Conservation (phyloP, 1,140 invertebrate genomes). For the Ganaspis sp. region DNA sequence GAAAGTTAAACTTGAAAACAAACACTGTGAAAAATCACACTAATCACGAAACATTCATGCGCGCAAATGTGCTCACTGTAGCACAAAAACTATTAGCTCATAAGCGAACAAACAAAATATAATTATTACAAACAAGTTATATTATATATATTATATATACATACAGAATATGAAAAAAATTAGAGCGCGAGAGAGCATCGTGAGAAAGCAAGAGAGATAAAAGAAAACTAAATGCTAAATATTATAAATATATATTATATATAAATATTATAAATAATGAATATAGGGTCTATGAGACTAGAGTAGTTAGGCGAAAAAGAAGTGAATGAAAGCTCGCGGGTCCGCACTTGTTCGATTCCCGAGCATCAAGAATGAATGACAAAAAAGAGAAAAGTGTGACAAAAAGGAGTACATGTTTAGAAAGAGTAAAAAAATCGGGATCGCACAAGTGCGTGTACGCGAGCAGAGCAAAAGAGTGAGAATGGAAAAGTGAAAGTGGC, state of each 20-base stretch:
- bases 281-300: constrained; percentile 77
- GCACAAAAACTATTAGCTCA: constrained; percentile 76
- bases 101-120: constrained; percentile 76
- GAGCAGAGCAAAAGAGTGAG: constrained; percentile 33
- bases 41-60: constrained; percentile 65
- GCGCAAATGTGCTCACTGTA: constrained; percentile 74
- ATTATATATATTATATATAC: constrained; percentile 77
- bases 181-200: constrained; percentile 59
- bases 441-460: neutral
- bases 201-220: constrained; percentile 62
- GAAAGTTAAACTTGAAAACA: constrained; percentile 51
- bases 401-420: constrained; percentile 33
- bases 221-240: constrained; percentile 73
- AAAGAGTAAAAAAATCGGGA: neutral
- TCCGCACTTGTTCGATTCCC: constrained; percentile 21
- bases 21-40: constrained; percentile 57
- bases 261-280: constrained; percentile 76
- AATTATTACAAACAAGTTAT: constrained; percentile 77
- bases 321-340: constrained; percentile 50
- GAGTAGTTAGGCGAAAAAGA: constrained; percentile 72
- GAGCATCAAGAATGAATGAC: constrained; percentile 34
- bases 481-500: constrained; percentile 35
- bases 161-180: constrained; percentile 69
- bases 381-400: constrained; percentile 55
- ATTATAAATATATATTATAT: constrained; percentile 72